These are phyloP conservation scores for Aphis craccivora DNA, from an alignment of 1,140 invertebrate species.

Conservation along the genomic window DNA sequence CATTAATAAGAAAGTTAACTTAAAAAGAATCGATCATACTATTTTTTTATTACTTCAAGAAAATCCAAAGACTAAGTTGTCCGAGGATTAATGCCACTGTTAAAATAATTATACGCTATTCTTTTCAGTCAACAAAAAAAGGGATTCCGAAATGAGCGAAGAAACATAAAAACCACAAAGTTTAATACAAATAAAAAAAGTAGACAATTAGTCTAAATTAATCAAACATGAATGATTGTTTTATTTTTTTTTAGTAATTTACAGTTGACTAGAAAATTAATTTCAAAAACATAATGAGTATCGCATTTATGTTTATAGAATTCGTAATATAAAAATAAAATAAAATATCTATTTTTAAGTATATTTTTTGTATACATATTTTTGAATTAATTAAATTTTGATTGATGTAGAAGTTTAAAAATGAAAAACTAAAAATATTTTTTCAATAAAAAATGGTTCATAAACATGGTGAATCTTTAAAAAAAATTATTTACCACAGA, in stretches of 20 bases:
- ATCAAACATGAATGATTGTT: constrained; percentile 18
- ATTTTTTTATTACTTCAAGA: neutral
- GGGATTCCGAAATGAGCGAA: neutral
- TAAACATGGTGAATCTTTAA: neutral
- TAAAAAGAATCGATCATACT: neutral
- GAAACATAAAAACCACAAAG: constrained; percentile 24
- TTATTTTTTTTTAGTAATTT: constrained; percentile 28
- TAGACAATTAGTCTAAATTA: constrained; percentile 35
- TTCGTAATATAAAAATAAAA: neutral
- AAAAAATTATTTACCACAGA: neutral
- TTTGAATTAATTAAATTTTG: constrained; percentile 1
- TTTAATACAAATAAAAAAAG: constrained; percentile 26
- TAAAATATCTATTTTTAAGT: neutral
- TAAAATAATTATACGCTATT: constrained; percentile 41
- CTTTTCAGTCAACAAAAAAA: neutral
- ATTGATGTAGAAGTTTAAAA: neutral
- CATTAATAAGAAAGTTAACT: neutral
- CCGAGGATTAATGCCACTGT: constrained; percentile 38
- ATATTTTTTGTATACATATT: neutral
- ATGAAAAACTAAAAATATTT: neutral
- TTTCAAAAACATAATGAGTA: neutral
- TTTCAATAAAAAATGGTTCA: neutral
- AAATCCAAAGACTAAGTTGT: constrained; percentile 18
- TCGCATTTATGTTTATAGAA: neutral
- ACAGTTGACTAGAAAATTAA: neutral